These are phyloP conservation scores for Camptogramma bilineatum DNA, from an alignment of 2,888 invertebrate species.

Conservation along the genomic window DNA sequence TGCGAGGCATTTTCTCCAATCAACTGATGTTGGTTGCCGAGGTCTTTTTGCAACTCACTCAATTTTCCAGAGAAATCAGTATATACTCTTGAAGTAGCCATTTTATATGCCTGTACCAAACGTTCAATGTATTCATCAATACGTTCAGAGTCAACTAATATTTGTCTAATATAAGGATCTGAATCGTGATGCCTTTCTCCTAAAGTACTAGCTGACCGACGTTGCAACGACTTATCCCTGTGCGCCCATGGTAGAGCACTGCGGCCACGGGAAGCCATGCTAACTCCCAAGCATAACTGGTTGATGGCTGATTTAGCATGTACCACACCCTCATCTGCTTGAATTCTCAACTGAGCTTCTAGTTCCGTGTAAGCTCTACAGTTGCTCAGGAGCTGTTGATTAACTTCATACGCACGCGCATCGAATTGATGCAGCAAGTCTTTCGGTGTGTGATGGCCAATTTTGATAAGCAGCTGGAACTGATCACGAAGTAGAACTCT, in stretches of 20 bases:
- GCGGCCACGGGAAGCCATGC: constrained; percentile 43
- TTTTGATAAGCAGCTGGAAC: constrained; percentile 61
- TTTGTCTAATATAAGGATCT: constrained; percentile 37
- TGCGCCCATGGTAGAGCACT: constrained; percentile 51
- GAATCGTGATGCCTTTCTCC: constrained; percentile 26
- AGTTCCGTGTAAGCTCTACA: constrained; percentile 65
- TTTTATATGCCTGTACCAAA: constrained; percentile 62
- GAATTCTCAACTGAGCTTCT: constrained; percentile 60
- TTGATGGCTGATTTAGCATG: constrained; percentile 61
- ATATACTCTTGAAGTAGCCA: constrained; percentile 57
- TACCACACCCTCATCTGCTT: constrained; percentile 58
- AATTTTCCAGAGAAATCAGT: constrained; percentile 58
- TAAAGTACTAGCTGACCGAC: constrained; percentile 45
- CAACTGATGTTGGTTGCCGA: constrained; percentile 45
- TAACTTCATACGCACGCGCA: constrained; percentile 67
- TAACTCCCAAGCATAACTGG: constrained; percentile 59
- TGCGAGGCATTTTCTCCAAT: constrained; percentile 28
- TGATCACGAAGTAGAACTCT: constrained; percentile 61
- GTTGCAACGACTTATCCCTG: constrained; percentile 38
- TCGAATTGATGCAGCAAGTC: constrained; percentile 71
- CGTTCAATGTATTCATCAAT: constrained; percentile 55
- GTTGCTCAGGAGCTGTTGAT: constrained; percentile 74
- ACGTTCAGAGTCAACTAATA: constrained; percentile 50
- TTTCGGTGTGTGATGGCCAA: constrained; percentile 64
- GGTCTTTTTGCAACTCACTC: constrained; percentile 54